Percentiles rank a stretch among this genome's conserved stretches.
Evolutionary conservation across 2,888 invertebrate genomes (phyloP).

Genomic region (Drosophila conformis): DNA sequence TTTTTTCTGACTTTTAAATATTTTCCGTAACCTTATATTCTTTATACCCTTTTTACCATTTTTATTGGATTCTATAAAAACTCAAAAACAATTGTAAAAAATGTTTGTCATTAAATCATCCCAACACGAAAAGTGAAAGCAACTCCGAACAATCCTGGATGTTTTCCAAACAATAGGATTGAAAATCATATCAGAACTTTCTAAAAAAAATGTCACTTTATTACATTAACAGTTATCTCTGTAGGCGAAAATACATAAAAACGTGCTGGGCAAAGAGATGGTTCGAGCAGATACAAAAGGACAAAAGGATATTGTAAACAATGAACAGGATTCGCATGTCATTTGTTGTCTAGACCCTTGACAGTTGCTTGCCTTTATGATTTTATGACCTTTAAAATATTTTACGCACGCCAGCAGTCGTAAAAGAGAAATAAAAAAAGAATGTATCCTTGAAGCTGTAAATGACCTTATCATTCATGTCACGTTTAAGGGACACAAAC

Average conservation of each 20-base stretch:
- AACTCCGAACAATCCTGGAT: not conserved
- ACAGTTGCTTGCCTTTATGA: not conserved
- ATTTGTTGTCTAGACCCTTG: not conserved
- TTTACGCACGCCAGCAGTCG: not conserved
- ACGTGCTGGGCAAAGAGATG: not conserved
- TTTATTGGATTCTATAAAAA: not conserved
- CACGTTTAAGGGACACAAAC: not conserved
- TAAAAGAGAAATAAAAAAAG: not conserved
- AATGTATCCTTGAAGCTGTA: not conserved
- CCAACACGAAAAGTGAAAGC: not conserved
- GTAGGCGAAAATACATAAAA: not conserved
- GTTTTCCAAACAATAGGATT: too few relatives aligned
- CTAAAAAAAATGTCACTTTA: not conserved
- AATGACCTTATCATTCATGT: not conserved
- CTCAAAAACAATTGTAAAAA: not conserved
- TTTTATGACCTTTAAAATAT: not conserved
- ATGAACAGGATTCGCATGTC: not conserved
- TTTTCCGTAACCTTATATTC: not conserved
- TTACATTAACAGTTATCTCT: not conserved
- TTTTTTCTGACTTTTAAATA: not conserved
- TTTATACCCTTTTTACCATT: not conserved
- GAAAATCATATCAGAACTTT: not conserved
- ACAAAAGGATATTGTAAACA: not conserved
- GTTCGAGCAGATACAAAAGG: not conserved
- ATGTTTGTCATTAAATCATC: not conserved